phyloP scores from a whole-genome alignment of 2,113 vertebrate genomes.

The Otocyon megalotis region DNA sequence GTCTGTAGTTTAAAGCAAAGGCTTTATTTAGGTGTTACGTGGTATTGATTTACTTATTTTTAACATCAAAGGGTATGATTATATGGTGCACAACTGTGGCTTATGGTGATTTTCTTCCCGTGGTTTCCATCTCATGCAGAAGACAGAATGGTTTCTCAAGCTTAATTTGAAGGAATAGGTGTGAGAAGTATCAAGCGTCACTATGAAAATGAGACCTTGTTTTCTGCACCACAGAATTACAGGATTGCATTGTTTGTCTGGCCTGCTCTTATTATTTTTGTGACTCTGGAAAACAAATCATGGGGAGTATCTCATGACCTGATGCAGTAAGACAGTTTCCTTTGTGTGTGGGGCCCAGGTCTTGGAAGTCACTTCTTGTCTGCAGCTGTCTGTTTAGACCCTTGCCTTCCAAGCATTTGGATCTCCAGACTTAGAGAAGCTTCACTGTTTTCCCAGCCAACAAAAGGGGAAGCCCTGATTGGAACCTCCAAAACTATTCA shows the following conservation, averaged over 20 bases:
- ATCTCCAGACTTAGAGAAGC: neutral
- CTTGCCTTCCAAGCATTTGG: neutral
- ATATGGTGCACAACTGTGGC: neutral
- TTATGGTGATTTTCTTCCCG: neutral
- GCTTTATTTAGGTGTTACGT: neutral
- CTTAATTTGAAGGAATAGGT: neutral
- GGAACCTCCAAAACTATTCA: neutral
- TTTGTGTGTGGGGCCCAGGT: neutral
- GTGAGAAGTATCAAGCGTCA: neutral
- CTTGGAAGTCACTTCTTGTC: neutral
- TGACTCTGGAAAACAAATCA: neutral
- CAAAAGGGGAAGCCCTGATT: neutral
- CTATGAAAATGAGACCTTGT: neutral
- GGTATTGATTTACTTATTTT: neutral
- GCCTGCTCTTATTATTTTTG: neutral
- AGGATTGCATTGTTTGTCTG: neutral
- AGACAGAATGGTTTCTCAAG: neutral
- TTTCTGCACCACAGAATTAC: neutral
- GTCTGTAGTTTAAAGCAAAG: conserved; percentile 21
- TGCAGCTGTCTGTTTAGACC: neutral
- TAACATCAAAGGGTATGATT: neutral
- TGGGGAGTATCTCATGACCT: neutral
- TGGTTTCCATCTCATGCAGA: neutral
- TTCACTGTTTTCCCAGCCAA: neutral
- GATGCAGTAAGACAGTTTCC: neutral